Base-by-base conservation (phyloP, 2,888 invertebrate genomes). In the Trissolcus brochymenae region DNA sequence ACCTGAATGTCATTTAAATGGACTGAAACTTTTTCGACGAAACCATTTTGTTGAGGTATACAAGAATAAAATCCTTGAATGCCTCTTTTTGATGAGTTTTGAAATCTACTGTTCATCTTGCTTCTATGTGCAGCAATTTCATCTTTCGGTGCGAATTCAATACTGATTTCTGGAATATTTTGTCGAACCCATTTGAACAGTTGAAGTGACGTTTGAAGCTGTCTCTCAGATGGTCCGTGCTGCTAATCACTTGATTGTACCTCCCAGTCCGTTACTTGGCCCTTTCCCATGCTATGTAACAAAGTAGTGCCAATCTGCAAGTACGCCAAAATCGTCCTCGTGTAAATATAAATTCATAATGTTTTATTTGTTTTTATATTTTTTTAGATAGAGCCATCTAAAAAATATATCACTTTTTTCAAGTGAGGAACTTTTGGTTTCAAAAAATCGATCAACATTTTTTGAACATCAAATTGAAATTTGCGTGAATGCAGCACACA, bases 341-440 rank as follows among this genome's bases (percentile, higher is more conserved):
- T 56, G 56, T 17, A 56, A 41, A 13, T 41, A n/a, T 3, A 56
- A 40, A 25, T 56, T 56, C 2, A 56, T 4, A 41, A 56, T 17
- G 14, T 60, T 60, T 17, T 50, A 61, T 11, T 43, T 21, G 25
- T 51, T 61, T 4, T 61, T 61, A 14, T 51, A 61, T n/a, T 61
- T n/a, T n/a, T n/a, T n/a, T n/a, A n/a, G n/a, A n/a, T n/a, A n/a
- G n/a, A n/a, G n/a, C n/a, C n/a, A n/a, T n/a, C n/a, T n/a, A n/a
- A n/a, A n/a, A n/a, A n/a, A n/a, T n/a, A n/a, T n/a, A n/a, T n/a
- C n/a, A n/a, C n/a, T n/a, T n/a, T n/a, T n/a, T n/a, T n/a, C n/a
- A n/a, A n/a, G n/a, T n/a, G n/a, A n/a, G n/a, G n/a, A n/a, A n/a
- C n/a, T n/a, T n/a, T n/a, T n/a, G n/a, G n/a, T n/a, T n/a, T n/a